phyloP scores from a whole-genome alignment of 2,113 vertebrate genomes.

The Microcebus ravelobensis region DNA sequence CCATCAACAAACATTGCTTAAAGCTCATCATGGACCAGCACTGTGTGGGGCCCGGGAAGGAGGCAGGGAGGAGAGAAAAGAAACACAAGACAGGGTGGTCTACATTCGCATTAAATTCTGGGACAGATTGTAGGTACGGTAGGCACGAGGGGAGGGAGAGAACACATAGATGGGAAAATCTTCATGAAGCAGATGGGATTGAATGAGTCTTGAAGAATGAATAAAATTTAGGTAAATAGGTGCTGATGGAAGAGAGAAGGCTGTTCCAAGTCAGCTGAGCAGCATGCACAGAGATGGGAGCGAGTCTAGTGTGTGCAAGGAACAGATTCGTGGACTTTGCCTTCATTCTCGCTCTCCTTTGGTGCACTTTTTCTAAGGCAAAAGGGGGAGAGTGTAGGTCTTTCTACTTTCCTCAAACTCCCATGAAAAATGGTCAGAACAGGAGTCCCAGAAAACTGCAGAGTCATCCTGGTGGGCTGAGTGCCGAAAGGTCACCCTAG shows the following conservation, averaged over 20 bases:
- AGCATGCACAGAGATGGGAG: not conserved
- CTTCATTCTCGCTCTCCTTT: not conserved
- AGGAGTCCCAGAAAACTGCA: not conserved
- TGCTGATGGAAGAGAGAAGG: conserved; percentile 10
- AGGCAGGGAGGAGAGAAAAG: not conserved
- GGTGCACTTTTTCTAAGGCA: not conserved
- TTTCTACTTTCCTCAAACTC: not conserved
- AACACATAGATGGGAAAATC: conserved; percentile 32
- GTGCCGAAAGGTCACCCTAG: not conserved
- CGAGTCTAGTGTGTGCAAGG: not conserved
- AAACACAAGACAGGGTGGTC: not conserved
- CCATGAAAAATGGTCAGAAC: not conserved
- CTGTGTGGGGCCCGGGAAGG: not conserved
- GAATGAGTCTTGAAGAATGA: conserved; percentile 67
- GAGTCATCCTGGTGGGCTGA: not conserved
- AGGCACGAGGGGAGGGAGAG: conserved; percentile 25
- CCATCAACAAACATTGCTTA: not conserved
- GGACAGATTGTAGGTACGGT: conserved; percentile 27
- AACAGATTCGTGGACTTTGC: not conserved
- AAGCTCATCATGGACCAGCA: not conserved
- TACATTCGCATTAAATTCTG: not conserved
- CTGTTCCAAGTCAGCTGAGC: not conserved
- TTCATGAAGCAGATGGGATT: conserved; percentile 59
- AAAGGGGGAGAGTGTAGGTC: not conserved
- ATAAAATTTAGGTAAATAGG: conserved; percentile 54